Evolutionary conservation across 2,797 vertebrate species (phyloP).

Genomic region (Diceros bicornis): DNA sequence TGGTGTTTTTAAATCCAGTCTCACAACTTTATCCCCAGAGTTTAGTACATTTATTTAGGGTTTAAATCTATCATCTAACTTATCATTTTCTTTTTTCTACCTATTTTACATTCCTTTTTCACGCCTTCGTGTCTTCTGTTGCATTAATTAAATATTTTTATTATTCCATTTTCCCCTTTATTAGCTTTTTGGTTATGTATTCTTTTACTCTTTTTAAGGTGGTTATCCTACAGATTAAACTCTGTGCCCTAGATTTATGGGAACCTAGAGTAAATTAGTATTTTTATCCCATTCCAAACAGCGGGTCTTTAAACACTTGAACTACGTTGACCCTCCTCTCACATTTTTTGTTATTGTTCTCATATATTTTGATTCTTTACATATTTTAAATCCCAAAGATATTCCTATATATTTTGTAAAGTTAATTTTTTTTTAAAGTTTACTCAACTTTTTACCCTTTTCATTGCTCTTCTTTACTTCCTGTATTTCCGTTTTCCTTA

Average conservation of each 20-base stretch:
- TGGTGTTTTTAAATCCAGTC: background rate
- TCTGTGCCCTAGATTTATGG: background rate
- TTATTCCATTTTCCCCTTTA: background rate
- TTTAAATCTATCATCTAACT: background rate
- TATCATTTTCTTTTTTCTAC: background rate
- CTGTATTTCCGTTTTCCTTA: background rate
- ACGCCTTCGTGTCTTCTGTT: conserved; percentile 9
- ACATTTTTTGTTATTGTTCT: background rate
- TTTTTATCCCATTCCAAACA: background rate
- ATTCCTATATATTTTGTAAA: background rate
- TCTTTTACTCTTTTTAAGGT: background rate
- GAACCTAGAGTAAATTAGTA: background rate
- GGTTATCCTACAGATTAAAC: background rate
- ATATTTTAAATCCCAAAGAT: background rate
- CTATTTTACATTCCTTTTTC: background rate
- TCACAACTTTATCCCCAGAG: background rate
- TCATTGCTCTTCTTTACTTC: background rate
- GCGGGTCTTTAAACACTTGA: background rate
- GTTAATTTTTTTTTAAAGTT: background rate
- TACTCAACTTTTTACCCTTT: background rate
- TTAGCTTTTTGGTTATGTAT: conserved; percentile 12
- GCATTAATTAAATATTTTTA: background rate
- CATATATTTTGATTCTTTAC: background rate
- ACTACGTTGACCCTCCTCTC: background rate
- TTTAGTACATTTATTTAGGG: background rate